A percentile compares a stretch with the other conserved stretches of the same genome.
Conservation (phyloP, 35 echinoderm and acorn worm species). For the Acanthaster planci region DNA sequence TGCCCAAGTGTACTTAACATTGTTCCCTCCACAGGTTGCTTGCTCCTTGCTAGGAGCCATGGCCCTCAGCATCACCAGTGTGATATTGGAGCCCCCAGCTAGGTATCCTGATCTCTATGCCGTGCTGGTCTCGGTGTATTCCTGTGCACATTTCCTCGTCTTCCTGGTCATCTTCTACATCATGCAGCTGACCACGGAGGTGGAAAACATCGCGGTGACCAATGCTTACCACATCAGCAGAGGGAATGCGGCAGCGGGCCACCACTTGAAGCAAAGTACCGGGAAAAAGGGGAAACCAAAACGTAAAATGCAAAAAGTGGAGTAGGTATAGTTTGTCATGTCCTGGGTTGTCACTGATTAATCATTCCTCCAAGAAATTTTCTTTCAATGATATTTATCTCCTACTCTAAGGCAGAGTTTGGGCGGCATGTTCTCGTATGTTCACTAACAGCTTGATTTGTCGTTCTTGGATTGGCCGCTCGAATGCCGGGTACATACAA, state of each 20-base stretch:
- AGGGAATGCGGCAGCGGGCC: not conserved
- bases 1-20: too few species aligned
- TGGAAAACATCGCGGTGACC: not conserved
- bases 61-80: conserved; percentile 34
- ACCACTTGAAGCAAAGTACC: not conserved
- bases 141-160: conserved; percentile 84
- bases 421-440: too few species aligned
- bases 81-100: conserved; percentile 51
- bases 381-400: too few species aligned
- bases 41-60: conserved; percentile 58
- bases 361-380: too few species aligned
- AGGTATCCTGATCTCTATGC: conserved; percentile 85
- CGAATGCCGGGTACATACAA: too few species aligned
- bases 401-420: too few species aligned
- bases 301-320: not conserved
- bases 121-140: conserved; percentile 69
- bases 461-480: too few species aligned
- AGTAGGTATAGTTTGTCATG: too few species aligned
- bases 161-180: conserved; percentile 74
- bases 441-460: too few species aligned
- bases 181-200: conserved; percentile 55
- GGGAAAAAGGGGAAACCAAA: conserved; percentile 18
- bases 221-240: not conserved
- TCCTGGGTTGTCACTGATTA: too few species aligned
- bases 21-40: conserved; percentile 50